Base-by-base conservation (phyloP, 2,797 vertebrate species). In the Monodelphis domestica region DNA sequence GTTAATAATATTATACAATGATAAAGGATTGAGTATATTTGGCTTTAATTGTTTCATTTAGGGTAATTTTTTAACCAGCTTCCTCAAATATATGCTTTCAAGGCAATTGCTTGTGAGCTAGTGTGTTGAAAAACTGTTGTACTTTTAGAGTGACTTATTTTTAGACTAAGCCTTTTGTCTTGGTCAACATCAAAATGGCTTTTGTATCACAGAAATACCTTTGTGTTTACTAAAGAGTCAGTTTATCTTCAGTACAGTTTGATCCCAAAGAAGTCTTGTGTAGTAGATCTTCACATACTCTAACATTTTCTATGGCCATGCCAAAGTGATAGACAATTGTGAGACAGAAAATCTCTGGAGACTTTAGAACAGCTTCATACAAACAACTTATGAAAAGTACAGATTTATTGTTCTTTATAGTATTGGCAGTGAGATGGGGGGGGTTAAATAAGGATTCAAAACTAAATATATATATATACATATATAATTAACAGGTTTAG, bases 301-400 rank as follows among this genome's bases (percentile, higher is more conserved):
- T 2, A 91, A 12, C 4, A 59, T 88, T 59, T 7, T 88, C 53
- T 50, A 55, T 50, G 10, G 54, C 12, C 5, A 12, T 28, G 4
- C 0, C 57, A 45, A 89, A n/a, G 0, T 87, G n/a, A 92, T 91
- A 89, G 52, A 54, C 1, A 88, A 2, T 56, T 91, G 89, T 84
- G 51, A 87, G 92, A 95, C 33, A 2, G 0, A 89, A 38, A 57
- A 91, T 51, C 2, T 53, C 33, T 24, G 53, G 54, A 56, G 17
- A 91, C 3, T 10, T 70, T 21, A 33, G 89, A 53, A 0, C 1
- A 11, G 1, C 29, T 63, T 0, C n/a, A 52, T 2, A 78, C 0
- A 26, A 89, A 91, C 51, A 0, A 1, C 53, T 26, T 45, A 45
- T 2, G 11, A 1, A 4, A 26, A 78, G 17, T 12, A 17, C 5